Evolutionary conservation across 1,140 invertebrate species (phyloP), one percentile per base, ranked within the genome.

Genomic region (Orius laevigatus): DNA sequence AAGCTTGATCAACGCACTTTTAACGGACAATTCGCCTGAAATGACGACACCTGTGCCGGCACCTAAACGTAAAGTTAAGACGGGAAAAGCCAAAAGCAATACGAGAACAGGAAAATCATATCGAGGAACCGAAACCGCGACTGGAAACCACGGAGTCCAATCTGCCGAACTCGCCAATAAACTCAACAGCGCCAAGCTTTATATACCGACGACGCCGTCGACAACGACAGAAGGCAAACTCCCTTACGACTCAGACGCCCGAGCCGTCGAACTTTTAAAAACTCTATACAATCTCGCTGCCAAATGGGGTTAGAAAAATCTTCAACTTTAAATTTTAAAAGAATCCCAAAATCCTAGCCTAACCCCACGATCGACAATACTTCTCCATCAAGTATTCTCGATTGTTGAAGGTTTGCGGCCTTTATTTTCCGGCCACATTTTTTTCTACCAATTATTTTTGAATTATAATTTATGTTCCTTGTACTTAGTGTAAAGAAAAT

Each of bases 261-360:
- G 84, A 61, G 83, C 83, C 2, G 65, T 87, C 50, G 82, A 86
- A 63, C 66, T 87, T 53, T 70, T 87, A 55, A 78, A 81, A 64
- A 83, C 83, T 50, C 67, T 87, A 45, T 87, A 86, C 64, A 76
- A 77, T 48, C 76, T 87, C 59, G 83, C 84, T 39, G 79, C 83
- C 10, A 77, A 78, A 66, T 85, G 78, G 74, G 78, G 76, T 57
- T 71, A 51, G 20, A 20, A 3, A 5, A 11, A 18, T 25, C 14
- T 20, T 20, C 12, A 12, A 5, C 45, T 8, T 34, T 5, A 14
- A 3, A 12, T 4, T 8, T 14, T n/a, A 2, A 45, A 25, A 5
- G 16, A 10, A n/a, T 18, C 6, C 19, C 11, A 45, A 18, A 10
- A 16, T 19, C 10, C 10, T 35, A 44, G 36, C 41, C 6, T 16